Conservation (phyloP, 2,888 invertebrate species). For the Thereva nobilitata region DNA sequence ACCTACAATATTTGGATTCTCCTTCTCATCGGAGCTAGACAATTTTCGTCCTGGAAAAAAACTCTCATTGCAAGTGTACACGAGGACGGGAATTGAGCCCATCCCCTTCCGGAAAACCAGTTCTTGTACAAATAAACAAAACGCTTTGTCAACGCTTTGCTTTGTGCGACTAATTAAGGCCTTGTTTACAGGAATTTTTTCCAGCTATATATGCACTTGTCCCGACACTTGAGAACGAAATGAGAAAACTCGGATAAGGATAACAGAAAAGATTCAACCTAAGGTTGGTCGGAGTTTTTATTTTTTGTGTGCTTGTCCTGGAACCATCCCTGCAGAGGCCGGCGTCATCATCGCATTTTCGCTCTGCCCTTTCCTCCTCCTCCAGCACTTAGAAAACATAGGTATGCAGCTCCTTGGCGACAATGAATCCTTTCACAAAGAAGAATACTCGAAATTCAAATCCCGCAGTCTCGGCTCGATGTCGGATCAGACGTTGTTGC, state of each 20-base stretch:
- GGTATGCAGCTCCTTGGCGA: neutral
- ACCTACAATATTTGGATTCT: neutral
- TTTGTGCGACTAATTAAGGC: constrained; percentile 39
- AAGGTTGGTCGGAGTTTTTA: no score
- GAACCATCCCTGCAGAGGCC: no score
- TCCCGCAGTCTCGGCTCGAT: constrained; percentile 9
- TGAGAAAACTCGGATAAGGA: no score
- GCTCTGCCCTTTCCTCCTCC: no score
- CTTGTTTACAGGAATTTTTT: constrained; percentile 25
- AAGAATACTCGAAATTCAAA: constrained; percentile 13
- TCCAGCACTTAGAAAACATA: neutral
- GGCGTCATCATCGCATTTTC: no score
- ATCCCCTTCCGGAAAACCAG: neutral
- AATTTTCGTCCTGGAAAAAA: neutral
- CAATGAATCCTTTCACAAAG: neutral
- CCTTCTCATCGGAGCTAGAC: neutral
- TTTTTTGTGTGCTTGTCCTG: no score
- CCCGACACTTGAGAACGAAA: no score
- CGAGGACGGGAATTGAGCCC: no score
- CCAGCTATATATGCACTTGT: no score
- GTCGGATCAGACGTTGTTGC: constrained; percentile 3
- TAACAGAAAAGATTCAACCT: no score
- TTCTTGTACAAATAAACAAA: neutral
- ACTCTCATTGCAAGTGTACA: constrained; percentile 1
- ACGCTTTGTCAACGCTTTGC: constrained; percentile 29